Conservation (phyloP, 1,140 invertebrate species). For the Listronotus bonariensis region DNA sequence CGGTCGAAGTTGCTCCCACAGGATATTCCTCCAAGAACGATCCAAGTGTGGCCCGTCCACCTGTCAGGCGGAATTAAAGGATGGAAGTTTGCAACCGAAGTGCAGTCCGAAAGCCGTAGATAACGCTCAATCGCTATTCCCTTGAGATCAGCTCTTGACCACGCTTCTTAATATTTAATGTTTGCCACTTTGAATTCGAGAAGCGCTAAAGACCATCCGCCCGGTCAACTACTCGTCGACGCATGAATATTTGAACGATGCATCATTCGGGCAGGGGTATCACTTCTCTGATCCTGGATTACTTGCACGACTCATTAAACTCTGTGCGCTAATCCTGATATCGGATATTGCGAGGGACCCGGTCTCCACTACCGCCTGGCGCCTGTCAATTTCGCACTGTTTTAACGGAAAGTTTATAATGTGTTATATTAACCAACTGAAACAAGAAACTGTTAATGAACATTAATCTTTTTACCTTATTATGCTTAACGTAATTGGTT, state of each 20-base stretch:
- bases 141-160: conserved; percentile 42
- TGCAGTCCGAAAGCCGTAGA: conserved; percentile 47
- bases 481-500: no score
- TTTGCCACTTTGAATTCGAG: conserved; percentile 35
- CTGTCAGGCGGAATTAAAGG: conserved; percentile 55
- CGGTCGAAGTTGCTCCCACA: conserved; percentile 46
- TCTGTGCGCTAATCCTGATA: conserved; percentile 53
- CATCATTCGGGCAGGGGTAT: conserved; percentile 48
- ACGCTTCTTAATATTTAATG: conserved; percentile 52
- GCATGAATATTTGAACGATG: conserved; percentile 55
- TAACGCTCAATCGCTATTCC: conserved; percentile 45
- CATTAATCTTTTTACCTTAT: no score
- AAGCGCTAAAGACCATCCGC: conserved; percentile 39
- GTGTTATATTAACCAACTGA: no score
- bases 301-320: conserved; percentile 57
- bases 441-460: no score
- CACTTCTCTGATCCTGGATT: conserved; percentile 54
- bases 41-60: conserved; percentile 46
- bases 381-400: conserved; percentile 12
- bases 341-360: conserved; percentile 50
- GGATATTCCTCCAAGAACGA: conserved; percentile 46
- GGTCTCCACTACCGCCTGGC: conserved; percentile 12
- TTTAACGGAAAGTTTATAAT: background rate
- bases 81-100: conserved; percentile 47
- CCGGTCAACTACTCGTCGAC: conserved; percentile 35